These are phyloP conservation scores for Heliconius aoede DNA, from an alignment of 2,888 invertebrate species.

Conservation along the genomic window DNA sequence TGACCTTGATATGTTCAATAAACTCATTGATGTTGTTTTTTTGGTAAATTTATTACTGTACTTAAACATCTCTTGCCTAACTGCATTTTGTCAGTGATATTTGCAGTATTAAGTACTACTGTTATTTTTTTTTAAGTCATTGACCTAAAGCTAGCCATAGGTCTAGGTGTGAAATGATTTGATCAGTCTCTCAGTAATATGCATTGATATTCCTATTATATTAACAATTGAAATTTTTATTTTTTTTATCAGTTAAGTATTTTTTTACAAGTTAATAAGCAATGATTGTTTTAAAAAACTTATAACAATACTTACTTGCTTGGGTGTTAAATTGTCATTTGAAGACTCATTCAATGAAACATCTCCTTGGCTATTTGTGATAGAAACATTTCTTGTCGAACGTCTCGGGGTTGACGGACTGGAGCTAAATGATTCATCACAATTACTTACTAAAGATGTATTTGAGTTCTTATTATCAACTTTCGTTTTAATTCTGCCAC, in stretches of 20 bases:
- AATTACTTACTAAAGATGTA: constrained; percentile 54
- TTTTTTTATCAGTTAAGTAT: no score
- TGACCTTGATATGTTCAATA: no score
- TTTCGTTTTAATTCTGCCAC: constrained; percentile 58
- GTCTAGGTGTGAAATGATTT: no score
- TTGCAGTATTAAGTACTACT: no score
- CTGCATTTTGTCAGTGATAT: no score
- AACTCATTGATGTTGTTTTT: no score
- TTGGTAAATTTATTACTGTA: no score
- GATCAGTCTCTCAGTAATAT: neutral
- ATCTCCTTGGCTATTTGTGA: constrained; percentile 60
- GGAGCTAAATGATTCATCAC: constrained; percentile 61
- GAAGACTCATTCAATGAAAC: constrained; percentile 64
- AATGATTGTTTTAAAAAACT: neutral
- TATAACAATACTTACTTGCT: constrained; percentile 61
- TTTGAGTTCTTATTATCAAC: constrained; percentile 58
- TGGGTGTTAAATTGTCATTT: constrained; percentile 69
- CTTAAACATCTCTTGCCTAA: no score
- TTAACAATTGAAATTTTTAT: neutral
- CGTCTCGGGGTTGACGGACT: constrained; percentile 63
- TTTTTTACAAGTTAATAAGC: neutral
- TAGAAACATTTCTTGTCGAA: constrained; percentile 58
- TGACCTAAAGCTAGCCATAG: no score
- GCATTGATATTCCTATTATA: neutral
- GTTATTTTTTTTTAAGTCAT: no score